Evolutionary conservation across 2,888 invertebrate genomes (phyloP), one percentile per base, ranked within the genome.

Genomic region (Linnaemya tessellans): DNA sequence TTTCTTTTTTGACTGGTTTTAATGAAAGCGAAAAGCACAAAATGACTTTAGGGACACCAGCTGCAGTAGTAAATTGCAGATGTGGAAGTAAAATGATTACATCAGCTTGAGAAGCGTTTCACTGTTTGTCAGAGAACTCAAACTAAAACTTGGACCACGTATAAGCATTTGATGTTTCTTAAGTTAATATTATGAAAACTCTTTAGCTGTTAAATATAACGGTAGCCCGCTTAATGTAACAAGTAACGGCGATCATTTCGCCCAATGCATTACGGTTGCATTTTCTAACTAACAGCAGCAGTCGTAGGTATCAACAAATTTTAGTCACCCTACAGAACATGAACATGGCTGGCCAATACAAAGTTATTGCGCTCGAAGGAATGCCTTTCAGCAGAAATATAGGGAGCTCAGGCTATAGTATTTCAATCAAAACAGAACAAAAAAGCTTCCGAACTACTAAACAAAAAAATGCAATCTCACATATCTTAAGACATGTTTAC

Each of bases 11-110:
- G 25, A 20, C 20, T 58, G 18, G 20, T 43, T 58, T 2, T 75
- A 20, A 18, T 68, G 70, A 70, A 84, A 84, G 86, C 77, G 73
- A 84, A 87, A 84, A 87, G 86, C 70, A 87, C 86, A 84, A 87
- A 88, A 87, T 82, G 30, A 79, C 81, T 70, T 87, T 84, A 84
- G 77, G 71, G 84, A 84, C 82, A 70, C 78, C 64, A 79, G 85
- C 74, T 86, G 77, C 84, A 80, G 65, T 77, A 82, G 78, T 68
- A 78, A 13, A 18, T 35, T 77, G 9, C n/a, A 65, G 11, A 38
- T 43, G 64, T 46, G 22, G 46, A 18, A 51, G 74, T 71, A 56
- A 73, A 51, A 74, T 56, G 22, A 65, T 67, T 67, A 67, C 51
- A 38, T 54, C 35, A 18, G 35, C 67, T 49, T 60, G 65, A 60